These are phyloP conservation scores for Gymnothorax javanicus DNA, from an alignment of 2,797 vertebrate genomes.

Conservation along the genomic window DNA sequence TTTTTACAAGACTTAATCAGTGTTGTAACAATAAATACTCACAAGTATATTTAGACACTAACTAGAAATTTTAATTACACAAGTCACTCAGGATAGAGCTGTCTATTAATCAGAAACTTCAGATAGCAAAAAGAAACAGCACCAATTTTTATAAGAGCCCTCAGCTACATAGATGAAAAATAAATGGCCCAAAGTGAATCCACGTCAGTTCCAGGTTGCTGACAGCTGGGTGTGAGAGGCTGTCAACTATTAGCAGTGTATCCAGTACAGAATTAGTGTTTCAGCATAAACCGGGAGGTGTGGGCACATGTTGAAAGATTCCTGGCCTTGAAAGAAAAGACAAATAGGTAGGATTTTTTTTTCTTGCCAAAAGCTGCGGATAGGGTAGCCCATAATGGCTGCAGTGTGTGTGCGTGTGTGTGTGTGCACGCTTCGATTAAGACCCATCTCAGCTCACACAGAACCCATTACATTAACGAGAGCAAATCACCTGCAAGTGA, in stretches of 20 bases:
- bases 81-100: background rate
- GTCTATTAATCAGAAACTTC: background rate
- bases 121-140: background rate
- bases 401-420: slow-evolving; percentile 35
- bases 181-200: background rate
- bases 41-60: background rate
- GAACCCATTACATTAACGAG: background rate
- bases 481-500: slow-evolving; percentile 51
- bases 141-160: background rate
- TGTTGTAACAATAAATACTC: background rate
- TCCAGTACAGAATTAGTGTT: background rate
- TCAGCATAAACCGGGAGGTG: background rate
- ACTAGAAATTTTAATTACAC: background rate
- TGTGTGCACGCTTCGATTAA: slow-evolving; percentile 28
- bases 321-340: background rate
- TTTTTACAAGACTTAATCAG: background rate
- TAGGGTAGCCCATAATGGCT: slow-evolving; percentile 28
- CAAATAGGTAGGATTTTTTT: background rate
- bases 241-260: background rate
- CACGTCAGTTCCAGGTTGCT: background rate
- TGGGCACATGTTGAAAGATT: background rate
- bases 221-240: background rate
- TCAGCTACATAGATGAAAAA: background rate
- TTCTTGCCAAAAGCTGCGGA: background rate
- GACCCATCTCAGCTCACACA: slow-evolving; percentile 35